Percentiles rank a stretch among this genome's conserved stretches.
phyloP scores from a whole-genome alignment of 1,140 invertebrate genomes.

The Pseudomyrmex gracilis region DNA sequence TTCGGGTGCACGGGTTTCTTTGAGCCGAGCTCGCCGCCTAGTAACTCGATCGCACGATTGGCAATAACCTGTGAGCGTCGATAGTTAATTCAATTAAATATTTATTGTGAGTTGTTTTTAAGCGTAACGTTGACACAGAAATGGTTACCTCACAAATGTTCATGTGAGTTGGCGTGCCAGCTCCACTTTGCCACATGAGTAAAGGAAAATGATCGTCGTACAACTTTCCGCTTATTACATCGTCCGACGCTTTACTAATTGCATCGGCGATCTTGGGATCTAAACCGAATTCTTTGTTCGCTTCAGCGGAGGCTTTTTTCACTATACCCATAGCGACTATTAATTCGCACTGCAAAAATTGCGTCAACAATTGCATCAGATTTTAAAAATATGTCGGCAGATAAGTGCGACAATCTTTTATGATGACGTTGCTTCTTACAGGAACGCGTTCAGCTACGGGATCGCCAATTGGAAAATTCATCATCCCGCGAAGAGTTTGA shows the following conservation, averaged over 20 bases:
- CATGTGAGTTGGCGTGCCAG: slow-evolving; percentile 99
- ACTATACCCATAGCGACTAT: slow-evolving; percentile 98
- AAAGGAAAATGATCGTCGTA: slow-evolving; percentile 98
- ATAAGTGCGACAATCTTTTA: neutral
- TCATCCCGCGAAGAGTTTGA: slow-evolving; percentile 97
- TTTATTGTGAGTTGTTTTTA: slow-evolving; percentile 14
- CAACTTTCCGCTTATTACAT: slow-evolving; percentile 97
- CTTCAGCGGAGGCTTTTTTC: slow-evolving; percentile 98
- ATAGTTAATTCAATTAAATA: slow-evolving; percentile 6
- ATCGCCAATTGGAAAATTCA: slow-evolving; percentile 99
- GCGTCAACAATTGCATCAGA: neutral
- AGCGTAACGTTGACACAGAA: slow-evolving; percentile 8
- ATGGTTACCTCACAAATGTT: slow-evolving; percentile 97
- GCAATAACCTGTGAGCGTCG: slow-evolving; percentile 89
- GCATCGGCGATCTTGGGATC: slow-evolving; percentile 95
- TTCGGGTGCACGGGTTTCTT: slow-evolving; percentile 99
- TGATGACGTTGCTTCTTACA: slow-evolving; percentile 85
- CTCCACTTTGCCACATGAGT: slow-evolving; percentile 99
- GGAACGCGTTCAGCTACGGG: slow-evolving; percentile 94
- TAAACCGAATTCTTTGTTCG: slow-evolving; percentile 97
- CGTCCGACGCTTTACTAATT: slow-evolving; percentile 97
- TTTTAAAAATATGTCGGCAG: neutral
- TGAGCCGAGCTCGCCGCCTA: slow-evolving; percentile 97
- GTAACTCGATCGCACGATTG: slow-evolving; percentile 97
- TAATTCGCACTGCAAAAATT: slow-evolving; percentile 90